These are phyloP conservation scores for Bombus confusus DNA, from an alignment of 1,140 invertebrate species.

Conservation along the genomic window DNA sequence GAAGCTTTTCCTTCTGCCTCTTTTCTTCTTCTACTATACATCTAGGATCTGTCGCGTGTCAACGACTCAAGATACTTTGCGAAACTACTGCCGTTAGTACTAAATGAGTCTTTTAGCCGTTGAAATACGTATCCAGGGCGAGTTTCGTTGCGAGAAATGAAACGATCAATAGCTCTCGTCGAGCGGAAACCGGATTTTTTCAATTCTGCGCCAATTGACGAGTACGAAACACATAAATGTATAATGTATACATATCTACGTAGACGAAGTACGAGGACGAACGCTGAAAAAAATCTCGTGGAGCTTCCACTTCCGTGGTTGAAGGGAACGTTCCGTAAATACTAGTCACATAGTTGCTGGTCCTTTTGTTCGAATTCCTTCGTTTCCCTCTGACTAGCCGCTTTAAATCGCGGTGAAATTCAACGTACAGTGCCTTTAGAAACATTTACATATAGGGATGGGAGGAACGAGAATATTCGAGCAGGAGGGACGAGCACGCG, in stretches of 20 bases:
- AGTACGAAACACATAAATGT: not conserved
- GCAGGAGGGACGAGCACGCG: not conserved
- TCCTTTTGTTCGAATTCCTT: slow-evolving; percentile 56
- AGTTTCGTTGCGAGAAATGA: slow-evolving; percentile 2
- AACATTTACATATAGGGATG: not conserved
- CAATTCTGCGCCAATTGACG: not conserved
- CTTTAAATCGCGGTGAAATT: not conserved
- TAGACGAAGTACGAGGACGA: slow-evolving; percentile 5
- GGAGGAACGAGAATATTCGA: slow-evolving; percentile 33
- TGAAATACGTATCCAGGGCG: not conserved
- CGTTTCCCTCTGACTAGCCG: slow-evolving; percentile 10
- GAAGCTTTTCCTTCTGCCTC: not conserved
- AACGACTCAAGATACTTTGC: not conserved
- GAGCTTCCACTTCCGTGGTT: slow-evolving; percentile 9
- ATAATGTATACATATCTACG: not conserved
- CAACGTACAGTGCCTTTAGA: slow-evolving; percentile 29
- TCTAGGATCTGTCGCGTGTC: not conserved
- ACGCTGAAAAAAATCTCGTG: slow-evolving; percentile 27
- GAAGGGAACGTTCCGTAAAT: slow-evolving; percentile 43
- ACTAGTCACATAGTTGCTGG: slow-evolving; percentile 55
- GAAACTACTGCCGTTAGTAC: not conserved
- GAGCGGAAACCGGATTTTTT: not conserved
- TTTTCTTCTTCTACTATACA: no score
- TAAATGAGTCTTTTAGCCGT: not conserved
- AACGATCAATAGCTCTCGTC: not conserved